These are phyloP conservation scores for Peromyscus leucopus DNA, from an alignment of 2,113 vertebrate species.

Conservation along the genomic window DNA sequence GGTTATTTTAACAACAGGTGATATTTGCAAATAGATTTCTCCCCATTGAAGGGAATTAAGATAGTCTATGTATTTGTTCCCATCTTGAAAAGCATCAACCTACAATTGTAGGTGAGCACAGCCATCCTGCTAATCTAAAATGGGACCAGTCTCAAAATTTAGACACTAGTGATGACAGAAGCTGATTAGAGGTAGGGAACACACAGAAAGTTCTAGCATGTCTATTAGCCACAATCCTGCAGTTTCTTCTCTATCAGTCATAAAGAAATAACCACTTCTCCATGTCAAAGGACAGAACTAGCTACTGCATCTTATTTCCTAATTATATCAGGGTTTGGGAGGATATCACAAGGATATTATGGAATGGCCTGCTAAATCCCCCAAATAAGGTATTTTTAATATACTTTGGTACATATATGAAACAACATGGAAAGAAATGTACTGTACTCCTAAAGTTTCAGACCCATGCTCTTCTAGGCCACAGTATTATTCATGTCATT, in stretches of 20 bases:
- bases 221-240: not conserved
- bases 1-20: not conserved
- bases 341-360: not conserved
- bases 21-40: not conserved
- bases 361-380: not conserved
- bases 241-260: not conserved
- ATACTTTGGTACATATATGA: not conserved
- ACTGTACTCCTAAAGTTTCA: not conserved
- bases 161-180: not conserved
- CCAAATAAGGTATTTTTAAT: not conserved
- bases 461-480: not conserved
- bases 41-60: not conserved
- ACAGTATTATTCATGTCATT: not conserved
- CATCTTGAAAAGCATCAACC: slow-evolving; percentile 38
- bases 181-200: not conserved
- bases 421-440: not conserved
- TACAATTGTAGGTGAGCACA: not conserved
- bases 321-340: not conserved
- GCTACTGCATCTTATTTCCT: not conserved
- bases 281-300: not conserved
- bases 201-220: not conserved
- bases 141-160: not conserved
- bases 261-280: not conserved
- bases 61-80: not conserved
- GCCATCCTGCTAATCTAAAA: not conserved